Evolutionary conservation across 2,797 vertebrate genomes (phyloP).

Genomic region (Clarias laeviceps): DNA sequence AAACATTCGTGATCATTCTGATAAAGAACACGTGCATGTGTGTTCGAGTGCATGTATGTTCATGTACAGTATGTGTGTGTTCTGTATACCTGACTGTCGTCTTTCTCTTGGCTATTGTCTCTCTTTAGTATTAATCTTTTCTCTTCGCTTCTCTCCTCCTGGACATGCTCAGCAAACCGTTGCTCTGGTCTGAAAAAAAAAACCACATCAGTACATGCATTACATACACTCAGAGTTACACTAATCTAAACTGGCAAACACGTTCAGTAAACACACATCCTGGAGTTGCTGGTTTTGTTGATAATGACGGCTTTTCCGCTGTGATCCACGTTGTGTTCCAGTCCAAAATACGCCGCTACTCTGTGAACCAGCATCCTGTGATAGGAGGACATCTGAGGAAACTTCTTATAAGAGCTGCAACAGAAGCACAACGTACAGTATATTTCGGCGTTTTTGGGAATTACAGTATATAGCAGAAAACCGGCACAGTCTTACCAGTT

Average conservation of each 20-base stretch:
- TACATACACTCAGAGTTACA: neutral
- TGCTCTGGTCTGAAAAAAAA: conserved; percentile 86
- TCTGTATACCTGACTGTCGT: conserved; percentile 67
- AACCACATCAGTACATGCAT: neutral
- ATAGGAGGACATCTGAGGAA: conserved; percentile 95
- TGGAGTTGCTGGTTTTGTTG: conserved; percentile 91
- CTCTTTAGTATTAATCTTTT: conserved; percentile 93
- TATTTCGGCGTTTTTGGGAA: neutral
- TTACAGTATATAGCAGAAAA: neutral
- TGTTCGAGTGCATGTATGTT: conserved; percentile 6
- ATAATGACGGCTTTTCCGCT: conserved; percentile 95
- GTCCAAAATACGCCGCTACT: conserved; percentile 93
- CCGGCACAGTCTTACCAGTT: conserved; percentile 78
- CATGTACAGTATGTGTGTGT: neutral
- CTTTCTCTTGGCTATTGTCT: conserved; percentile 93
- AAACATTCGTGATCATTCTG: no score
- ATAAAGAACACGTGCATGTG: conserved; percentile 60
- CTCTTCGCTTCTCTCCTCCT: conserved; percentile 89
- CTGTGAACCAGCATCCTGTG: conserved; percentile 96
- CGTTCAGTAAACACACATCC: conserved; percentile 69
- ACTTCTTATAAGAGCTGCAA: conserved; percentile 90
- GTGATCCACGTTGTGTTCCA: conserved; percentile 98
- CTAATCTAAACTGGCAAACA: conserved; percentile 17
- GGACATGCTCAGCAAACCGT: conserved; percentile 89
- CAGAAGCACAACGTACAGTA: neutral